Evolutionary conservation across 2,888 invertebrate species (phyloP).

Genomic region (Willowsia nigromaculata): DNA sequence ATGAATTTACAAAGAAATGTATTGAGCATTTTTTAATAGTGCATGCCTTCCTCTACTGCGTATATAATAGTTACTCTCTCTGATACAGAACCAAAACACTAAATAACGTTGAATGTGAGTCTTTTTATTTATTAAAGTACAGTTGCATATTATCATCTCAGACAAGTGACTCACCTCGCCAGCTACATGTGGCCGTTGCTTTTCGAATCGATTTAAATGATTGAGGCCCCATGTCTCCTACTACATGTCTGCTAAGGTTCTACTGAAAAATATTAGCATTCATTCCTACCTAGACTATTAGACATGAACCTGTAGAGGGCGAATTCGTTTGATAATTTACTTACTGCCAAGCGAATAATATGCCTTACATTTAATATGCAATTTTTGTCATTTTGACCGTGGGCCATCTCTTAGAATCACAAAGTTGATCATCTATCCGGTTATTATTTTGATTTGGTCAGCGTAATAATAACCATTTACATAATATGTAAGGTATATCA

Average conservation of each 20-base stretch:
- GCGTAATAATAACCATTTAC: not conserved
- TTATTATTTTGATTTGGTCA: slow-evolving; percentile 14
- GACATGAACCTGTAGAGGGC: not conserved
- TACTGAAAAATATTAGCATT: not conserved
- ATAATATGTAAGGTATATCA: not conserved
- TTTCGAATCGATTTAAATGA: not conserved
- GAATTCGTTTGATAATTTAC: not conserved
- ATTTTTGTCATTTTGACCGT: slow-evolving; percentile 28
- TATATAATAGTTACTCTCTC: no score
- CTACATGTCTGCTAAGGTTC: not conserved
- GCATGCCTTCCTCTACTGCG: not conserved
- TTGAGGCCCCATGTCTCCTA: not conserved
- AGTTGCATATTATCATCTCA: no score
- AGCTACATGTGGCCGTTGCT: not conserved
- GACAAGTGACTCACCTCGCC: slow-evolving; percentile 9
- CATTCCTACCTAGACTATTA: not conserved
- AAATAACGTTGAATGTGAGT: no score
- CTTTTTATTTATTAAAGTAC: no score
- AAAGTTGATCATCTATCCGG: slow-evolving; percentile 58
- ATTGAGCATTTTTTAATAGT: not conserved
- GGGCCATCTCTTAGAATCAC: slow-evolving; percentile 55
- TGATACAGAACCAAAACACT: not conserved
- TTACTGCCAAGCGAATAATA: not conserved
- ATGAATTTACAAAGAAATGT: not conserved
- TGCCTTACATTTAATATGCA: no score